Evolutionary conservation across 1,140 invertebrate genomes (phyloP).

Genomic region (Uloborus diversus): DNA sequence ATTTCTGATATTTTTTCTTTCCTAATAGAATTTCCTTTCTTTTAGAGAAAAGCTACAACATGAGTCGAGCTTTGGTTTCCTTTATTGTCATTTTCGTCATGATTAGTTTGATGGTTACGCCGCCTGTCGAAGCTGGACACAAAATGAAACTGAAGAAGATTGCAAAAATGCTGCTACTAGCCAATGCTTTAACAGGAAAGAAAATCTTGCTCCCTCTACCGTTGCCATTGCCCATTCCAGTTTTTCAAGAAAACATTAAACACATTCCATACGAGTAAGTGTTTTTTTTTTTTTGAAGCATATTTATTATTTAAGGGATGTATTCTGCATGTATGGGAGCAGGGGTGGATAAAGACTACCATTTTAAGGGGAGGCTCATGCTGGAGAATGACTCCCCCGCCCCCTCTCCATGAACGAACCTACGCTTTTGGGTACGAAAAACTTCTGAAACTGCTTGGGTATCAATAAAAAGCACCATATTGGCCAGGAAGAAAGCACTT

Average conservation of each 20-base stretch:
- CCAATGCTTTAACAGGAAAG: slow-evolving; percentile 40
- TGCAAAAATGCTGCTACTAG: slow-evolving; percentile 17
- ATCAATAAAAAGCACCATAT: neutral
- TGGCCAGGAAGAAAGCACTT: no score
- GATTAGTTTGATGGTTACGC: neutral
- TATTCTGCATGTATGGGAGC: neutral
- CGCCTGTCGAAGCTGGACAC: slow-evolving; percentile 14
- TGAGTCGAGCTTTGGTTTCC: neutral
- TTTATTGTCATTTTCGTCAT: neutral
- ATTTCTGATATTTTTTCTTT: no score
- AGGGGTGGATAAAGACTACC: no score
- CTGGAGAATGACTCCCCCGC: no score
- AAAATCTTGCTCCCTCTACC: slow-evolving; percentile 46
- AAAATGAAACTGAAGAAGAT: slow-evolving; percentile 37
- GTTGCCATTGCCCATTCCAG: slow-evolving; percentile 33
- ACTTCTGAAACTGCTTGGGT: neutral
- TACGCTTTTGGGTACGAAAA: neutral
- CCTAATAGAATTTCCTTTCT: no score
- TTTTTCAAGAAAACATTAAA: slow-evolving; percentile 29
- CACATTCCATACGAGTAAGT: slow-evolving; percentile 49
- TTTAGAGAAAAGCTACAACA: no score
- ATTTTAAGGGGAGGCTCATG: no score
- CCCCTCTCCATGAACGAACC: neutral
- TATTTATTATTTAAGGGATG: neutral
- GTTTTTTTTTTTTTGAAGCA: neutral